These are phyloP conservation scores for Tenrec ecaudatus DNA, from an alignment of 2,113 vertebrate genomes.

Conservation along the genomic window DNA sequence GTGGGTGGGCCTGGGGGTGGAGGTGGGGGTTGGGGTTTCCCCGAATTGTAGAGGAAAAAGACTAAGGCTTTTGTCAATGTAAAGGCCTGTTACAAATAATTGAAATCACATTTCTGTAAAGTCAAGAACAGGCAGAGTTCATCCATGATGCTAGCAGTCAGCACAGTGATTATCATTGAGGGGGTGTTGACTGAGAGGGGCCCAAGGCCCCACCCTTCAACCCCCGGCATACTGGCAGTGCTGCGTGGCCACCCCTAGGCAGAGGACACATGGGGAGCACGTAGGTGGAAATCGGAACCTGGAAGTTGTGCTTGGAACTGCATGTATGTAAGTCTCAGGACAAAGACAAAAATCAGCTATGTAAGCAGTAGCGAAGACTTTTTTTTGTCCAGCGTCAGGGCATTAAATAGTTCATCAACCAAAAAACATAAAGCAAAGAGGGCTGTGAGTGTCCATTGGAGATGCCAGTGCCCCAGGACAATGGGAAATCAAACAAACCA, in stretches of 20 bases:
- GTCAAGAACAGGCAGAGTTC: neutral
- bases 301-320: neutral
- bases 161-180: neutral
- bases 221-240: neutral
- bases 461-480: neutral
- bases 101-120: conserved; percentile 34
- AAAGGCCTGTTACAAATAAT: conserved; percentile 24
- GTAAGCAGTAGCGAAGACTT: neutral
- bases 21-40: neutral
- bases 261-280: no score
- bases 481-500: neutral
- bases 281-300: neutral
- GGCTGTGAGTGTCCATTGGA: neutral
- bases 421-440: neutral
- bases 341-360: neutral
- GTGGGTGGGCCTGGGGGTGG: neutral
- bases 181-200: neutral
- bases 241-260: neutral
- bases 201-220: no score
- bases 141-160: neutral
- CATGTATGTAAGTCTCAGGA: neutral
- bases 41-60: neutral
- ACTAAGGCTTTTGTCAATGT: neutral
- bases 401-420: neutral
- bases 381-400: neutral